Conservation (phyloP, 2,797 vertebrate genomes). For the Pantherophis vulpinus region DNA sequence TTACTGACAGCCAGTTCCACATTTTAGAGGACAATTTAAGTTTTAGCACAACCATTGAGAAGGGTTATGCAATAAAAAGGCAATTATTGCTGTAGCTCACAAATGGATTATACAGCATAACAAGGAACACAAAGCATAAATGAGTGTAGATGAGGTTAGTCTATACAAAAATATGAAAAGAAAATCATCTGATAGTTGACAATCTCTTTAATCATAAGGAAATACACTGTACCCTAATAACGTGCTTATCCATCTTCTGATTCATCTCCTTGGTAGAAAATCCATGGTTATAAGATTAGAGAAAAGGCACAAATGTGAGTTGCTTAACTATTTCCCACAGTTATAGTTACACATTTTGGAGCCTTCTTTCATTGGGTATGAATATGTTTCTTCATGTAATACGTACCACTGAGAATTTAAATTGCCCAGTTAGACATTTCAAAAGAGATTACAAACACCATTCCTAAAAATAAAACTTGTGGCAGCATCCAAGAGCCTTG, state of each 20-base stretch:
- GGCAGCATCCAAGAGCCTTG: too few relatives aligned
- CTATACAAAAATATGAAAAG: neutral
- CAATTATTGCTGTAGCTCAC: neutral
- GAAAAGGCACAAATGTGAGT: neutral
- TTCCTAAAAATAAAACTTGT: neutral
- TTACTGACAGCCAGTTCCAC: neutral
- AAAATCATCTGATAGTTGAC: neutral
- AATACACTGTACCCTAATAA: neutral
- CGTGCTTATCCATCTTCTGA: neutral
- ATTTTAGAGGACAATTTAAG: neutral
- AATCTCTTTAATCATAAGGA: neutral
- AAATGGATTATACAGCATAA: neutral
- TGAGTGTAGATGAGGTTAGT: neutral
- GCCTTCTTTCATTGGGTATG: neutral
- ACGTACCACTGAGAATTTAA: neutral
- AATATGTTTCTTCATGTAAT: neutral
- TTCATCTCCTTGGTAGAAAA: neutral
- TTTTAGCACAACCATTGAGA: neutral
- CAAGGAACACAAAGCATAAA: neutral
- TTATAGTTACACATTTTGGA: neutral
- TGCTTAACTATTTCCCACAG: neutral
- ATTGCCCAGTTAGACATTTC: neutral
- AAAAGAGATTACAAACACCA: neutral
- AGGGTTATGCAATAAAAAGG: neutral
- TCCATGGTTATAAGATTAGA: neutral